Evolutionary conservation across 2,797 vertebrate genomes (phyloP), one percentile per base, ranked within the genome.

Genomic region (Falco cherrug): DNA sequence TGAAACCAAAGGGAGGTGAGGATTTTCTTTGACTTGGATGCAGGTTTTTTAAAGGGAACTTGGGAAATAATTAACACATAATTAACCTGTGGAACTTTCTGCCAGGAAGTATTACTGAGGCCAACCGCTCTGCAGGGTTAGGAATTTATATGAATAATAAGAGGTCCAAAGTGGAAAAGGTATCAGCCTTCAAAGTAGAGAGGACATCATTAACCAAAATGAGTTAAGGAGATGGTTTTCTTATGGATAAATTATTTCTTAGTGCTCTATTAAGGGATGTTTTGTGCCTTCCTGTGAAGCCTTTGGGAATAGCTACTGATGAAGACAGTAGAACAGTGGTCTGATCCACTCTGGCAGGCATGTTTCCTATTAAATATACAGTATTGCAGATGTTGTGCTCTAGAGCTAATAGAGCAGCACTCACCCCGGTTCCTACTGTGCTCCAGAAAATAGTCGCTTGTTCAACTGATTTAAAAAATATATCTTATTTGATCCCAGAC

Each of bases 61-160:
- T 91, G 93, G 94, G 95, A 97, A 93, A 97, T 97, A 96, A 97
- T 97, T 97, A 96, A 88, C 96, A 97, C 96, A 95, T 96, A 97
- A 96, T 97, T 97, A 97, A 97, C 95, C 97, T 88, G 83, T 92
- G 91, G 82, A 96, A 96, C 96, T 96, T 84, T 90, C 92, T 97
- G 95, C 94, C 87, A 94, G 93, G 93, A 96, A 95, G 92, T 95
- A 96, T 96, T 97, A 94, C 79, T 64, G 91, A 94, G 94, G 94
- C 95, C 93, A 94, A 60, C 76, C 0, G 0, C 94, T 96, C 93
- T 90, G 90, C 89, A 84, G 92, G 92, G 91, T 96, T 93, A 90
- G 93, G 91, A 95, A 93, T 97, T 93, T 96, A 95, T 96, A 88
- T 74, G 80, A 86, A 94, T 93, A 95, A 74, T 79, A 84, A 94